phyloP scores from a whole-genome alignment of 2,797 vertebrate genomes.

The Sebastes matsubarae region DNA sequence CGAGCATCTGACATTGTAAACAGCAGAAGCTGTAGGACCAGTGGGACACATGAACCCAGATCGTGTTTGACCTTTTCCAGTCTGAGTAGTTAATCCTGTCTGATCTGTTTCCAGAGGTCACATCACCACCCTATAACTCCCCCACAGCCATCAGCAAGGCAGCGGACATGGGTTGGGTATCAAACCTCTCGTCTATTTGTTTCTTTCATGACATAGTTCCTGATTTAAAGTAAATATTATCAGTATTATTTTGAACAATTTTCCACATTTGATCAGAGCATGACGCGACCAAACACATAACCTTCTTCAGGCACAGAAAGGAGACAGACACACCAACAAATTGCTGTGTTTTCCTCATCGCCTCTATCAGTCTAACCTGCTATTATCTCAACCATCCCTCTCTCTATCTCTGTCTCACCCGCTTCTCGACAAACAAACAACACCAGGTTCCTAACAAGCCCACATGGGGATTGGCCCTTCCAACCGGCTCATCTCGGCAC shows the following conservation, averaged over 20 bases:
- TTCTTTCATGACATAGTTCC: not conserved
- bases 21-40: slow-evolving; percentile 1
- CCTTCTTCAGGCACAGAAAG: slow-evolving; percentile 1
- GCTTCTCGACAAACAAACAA: slow-evolving; percentile 59
- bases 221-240: not conserved
- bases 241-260: not conserved
- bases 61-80: slow-evolving; percentile 2
- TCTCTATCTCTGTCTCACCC: not conserved
- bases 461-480: slow-evolving; percentile 56
- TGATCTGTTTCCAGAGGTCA: not conserved
- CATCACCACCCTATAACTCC: not conserved
- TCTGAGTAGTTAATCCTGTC: slow-evolving; percentile 12
- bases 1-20: not conserved
- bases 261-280: not conserved
- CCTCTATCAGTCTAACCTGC: slow-evolving; percentile 26
- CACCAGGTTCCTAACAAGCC: slow-evolving; percentile 64
- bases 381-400: slow-evolving; percentile 18
- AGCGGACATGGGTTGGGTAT: not conserved
- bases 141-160: not conserved
- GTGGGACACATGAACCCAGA: slow-evolving; percentile 3
- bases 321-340: not conserved
- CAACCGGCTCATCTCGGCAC: slow-evolving; percentile 41
- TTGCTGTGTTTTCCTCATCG: slow-evolving; percentile 25
- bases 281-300: not conserved
- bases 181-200: not conserved